These are phyloP conservation scores for Apis mellifera DNA, from an alignment of 1,140 invertebrate genomes.

Conservation along the genomic window DNA sequence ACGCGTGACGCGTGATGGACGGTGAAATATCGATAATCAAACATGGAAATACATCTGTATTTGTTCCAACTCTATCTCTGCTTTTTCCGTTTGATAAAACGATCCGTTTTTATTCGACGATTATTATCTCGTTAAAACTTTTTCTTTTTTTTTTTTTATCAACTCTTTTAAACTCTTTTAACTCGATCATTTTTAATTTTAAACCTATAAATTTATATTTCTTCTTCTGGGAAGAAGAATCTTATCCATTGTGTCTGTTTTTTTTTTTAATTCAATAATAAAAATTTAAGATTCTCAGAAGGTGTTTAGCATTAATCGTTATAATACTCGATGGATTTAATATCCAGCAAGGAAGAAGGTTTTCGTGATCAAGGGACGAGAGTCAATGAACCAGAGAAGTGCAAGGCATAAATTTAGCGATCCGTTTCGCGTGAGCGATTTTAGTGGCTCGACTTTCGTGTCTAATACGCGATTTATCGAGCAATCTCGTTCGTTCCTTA, in stretches of 20 bases:
- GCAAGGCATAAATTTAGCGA: constrained; percentile 18
- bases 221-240: no score
- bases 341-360: constrained; percentile 12
- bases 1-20: background rate
- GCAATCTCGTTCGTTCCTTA: background rate
- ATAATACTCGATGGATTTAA: constrained; percentile 37
- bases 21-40: background rate
- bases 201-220: no score
- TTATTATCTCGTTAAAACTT: background rate
- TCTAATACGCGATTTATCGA: constrained; percentile 21
- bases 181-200: no score
- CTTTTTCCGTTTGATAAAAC: background rate
- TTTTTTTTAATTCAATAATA: background rate
- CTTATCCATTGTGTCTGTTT: no score
- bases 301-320: constrained; percentile 3
- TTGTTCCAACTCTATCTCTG: no score
- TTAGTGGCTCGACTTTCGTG: background rate
- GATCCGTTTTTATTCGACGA: background rate
- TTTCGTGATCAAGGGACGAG: background rate
- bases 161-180: no score
- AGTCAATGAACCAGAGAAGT: constrained; percentile 29
- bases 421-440: background rate
- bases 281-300: background rate
- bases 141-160: no score
- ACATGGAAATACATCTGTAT: background rate